phyloP scores from a whole-genome alignment of 1,140 invertebrate species.

The Drosophila equinoxialis region DNA sequence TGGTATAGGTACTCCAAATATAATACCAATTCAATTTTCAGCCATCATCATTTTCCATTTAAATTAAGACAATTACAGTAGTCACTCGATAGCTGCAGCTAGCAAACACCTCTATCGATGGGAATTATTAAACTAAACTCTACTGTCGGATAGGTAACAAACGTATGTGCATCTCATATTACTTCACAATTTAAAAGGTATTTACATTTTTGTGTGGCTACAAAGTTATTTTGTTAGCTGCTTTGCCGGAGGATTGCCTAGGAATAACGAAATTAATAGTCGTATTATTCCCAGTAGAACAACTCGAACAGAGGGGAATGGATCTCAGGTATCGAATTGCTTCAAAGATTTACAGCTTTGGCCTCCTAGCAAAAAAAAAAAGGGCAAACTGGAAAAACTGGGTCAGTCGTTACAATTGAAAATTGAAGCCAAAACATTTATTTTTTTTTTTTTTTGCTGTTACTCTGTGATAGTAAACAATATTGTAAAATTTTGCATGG shows the following conservation, averaged over 20 bases:
- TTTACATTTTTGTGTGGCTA: slow-evolving; percentile 59
- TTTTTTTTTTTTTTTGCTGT: slow-evolving; percentile 50
- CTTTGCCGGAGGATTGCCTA: slow-evolving; percentile 45
- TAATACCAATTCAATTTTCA: slow-evolving; percentile 28
- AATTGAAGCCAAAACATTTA: slow-evolving; percentile 60
- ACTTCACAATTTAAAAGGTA: slow-evolving; percentile 46
- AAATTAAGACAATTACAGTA: slow-evolving; percentile 13
- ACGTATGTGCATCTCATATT: slow-evolving; percentile 44
- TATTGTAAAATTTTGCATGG: slow-evolving; percentile 35
- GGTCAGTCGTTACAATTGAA: slow-evolving; percentile 53
- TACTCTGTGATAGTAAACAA: slow-evolving; percentile 67
- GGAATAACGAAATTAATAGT: slow-evolving; percentile 55
- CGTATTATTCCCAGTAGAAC: slow-evolving; percentile 39
- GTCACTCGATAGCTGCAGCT: neutral
- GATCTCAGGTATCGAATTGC: slow-evolving; percentile 28
- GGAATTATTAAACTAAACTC: neutral
- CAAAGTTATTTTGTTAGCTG: slow-evolving; percentile 66
- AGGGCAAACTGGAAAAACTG: slow-evolving; percentile 33
- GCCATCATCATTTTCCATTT: slow-evolving; percentile 17
- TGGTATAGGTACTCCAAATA: neutral
- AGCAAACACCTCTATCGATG: neutral
- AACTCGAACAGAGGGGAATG: slow-evolving; percentile 8
- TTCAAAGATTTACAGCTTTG: slow-evolving; percentile 34
- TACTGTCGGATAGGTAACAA: neutral
- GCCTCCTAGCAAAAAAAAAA: neutral